A percentile compares a stretch with the other conserved stretches of the same genome.
Evolutionary conservation across 1,140 invertebrate genomes (phyloP).

Genomic region (Phortica variegata): DNA sequence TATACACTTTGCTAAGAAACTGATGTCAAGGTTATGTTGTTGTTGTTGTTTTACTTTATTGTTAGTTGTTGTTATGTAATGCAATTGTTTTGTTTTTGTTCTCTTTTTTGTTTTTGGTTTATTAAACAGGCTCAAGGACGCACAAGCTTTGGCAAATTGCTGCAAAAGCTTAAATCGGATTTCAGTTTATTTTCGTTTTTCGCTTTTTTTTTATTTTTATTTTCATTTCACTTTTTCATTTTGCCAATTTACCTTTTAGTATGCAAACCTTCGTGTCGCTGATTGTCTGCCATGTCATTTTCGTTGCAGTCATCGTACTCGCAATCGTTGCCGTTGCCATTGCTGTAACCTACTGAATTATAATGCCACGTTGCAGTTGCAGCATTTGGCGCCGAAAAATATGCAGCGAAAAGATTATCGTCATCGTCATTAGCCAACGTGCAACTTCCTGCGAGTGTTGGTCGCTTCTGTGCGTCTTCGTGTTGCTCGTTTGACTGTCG

Average conservation of each 20-base stretch:
- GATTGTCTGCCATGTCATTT: not conserved
- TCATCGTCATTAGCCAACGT: conserved; percentile 11
- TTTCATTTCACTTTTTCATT: conserved; percentile 19
- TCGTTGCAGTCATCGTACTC: too few relatives aligned
- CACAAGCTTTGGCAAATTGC: conserved; percentile 42
- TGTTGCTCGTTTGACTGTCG: too few relatives aligned
- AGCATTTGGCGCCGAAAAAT: too few relatives aligned
- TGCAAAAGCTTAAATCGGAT: conserved; percentile 10
- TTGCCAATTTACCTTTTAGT: conserved; percentile 47
- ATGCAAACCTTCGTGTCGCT: conserved; percentile 31
- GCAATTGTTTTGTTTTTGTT: conserved; percentile 25
- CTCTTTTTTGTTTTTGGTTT: too few relatives aligned
- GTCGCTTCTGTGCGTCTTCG: conserved; percentile 5
- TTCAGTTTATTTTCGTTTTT: conserved; percentile 6
- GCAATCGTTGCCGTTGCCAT: too few relatives aligned
- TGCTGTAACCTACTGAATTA: not conserved
- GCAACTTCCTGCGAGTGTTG: not conserved
- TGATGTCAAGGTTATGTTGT: too few relatives aligned
- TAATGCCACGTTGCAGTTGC: not conserved
- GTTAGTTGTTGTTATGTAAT: too few relatives aligned
- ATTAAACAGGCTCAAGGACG: too few relatives aligned
- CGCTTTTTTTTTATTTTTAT: conserved; percentile 11
- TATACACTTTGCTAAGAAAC: too few relatives aligned
- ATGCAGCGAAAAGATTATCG: too few relatives aligned
- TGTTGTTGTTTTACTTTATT: too few relatives aligned